Percentiles rank a stretch among this genome's conserved stretches.
Evolutionary conservation across 2,888 invertebrate genomes (phyloP).

Genomic region (Melinaea marsaeus): DNA sequence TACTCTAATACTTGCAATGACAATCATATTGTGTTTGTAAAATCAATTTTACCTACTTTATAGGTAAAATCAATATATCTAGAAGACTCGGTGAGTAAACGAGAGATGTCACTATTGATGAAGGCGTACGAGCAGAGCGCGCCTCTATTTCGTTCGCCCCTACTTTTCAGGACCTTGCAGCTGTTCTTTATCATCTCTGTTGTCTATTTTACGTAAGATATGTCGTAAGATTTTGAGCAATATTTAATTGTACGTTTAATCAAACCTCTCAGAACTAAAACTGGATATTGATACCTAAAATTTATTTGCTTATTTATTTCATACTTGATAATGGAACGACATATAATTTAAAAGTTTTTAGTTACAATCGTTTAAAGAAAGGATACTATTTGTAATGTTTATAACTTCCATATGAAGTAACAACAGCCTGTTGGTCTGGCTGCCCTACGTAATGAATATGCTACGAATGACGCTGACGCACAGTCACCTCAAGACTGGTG

Average conservation of each 20-base stretch:
- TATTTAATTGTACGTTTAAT: neutral
- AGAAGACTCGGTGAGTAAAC: slow-evolving; percentile 43
- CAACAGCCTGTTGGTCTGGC: slow-evolving; percentile 77
- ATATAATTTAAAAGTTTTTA: too few relatives aligned
- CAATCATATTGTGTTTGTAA: too few relatives aligned
- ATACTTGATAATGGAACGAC: too few relatives aligned
- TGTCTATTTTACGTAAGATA: slow-evolving; percentile 68
- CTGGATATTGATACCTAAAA: too few relatives aligned
- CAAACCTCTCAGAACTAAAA: too few relatives aligned
- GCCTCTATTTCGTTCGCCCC: slow-evolving; percentile 59
- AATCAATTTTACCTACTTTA: slow-evolving; percentile 25
- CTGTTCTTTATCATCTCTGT: slow-evolving; percentile 65
- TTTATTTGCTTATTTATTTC: too few relatives aligned
- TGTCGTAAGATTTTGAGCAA: neutral
- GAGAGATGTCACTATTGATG: slow-evolving; percentile 45
- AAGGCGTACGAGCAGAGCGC: slow-evolving; percentile 63
- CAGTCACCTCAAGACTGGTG: slow-evolving; percentile 39
- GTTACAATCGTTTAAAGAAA: too few relatives aligned
- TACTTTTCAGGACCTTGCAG: slow-evolving; percentile 56
- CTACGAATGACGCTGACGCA: slow-evolving; percentile 53
- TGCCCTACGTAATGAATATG: slow-evolving; percentile 75
- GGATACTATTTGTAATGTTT: neutral
- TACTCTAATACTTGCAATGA: too few relatives aligned
- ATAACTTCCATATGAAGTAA: slow-evolving; percentile 53
- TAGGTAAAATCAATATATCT: slow-evolving; percentile 52